Evolutionary conservation across 2,888 invertebrate genomes (phyloP), one percentile per base, ranked within the genome.

Genomic region (Oligia fasciuncula): DNA sequence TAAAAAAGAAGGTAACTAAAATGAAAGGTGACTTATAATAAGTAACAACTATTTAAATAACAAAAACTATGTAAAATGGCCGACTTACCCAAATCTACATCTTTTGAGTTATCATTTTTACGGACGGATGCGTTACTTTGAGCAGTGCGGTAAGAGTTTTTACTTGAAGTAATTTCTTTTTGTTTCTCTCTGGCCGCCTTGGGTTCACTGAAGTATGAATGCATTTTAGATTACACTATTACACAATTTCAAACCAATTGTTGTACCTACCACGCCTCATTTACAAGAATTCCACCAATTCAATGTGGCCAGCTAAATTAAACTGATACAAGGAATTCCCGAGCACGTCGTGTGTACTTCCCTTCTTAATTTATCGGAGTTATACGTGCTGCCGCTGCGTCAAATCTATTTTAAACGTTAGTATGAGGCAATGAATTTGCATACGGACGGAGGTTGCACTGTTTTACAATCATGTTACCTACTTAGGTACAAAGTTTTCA

Each of bases 41-140:
- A 4, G 46, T 57, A 70, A 46, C 46, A 79, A 46, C 13, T 66
- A 66, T 77, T 29, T 77, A 71, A 40, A 71, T 67, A 77, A 71
- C 62, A 70, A 67, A 70, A 82, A 62, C 46, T 67, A 77, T 67
- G 70, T 66, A 76, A 81, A 76, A 81, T 71, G 66, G 78, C 43
- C n/a, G 76, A 91, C 95, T 96, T 93, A 96, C 96, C 96, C 88
- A 96, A 92, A 87, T 96, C 95, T 89, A 90, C 91, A 86, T 96
- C 95, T 88, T 93, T 95, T 80, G 90, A 84, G 81, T 85, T 90
- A 90, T 94, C 93, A 92, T 92, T 91, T 91, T 92, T 95, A 90
- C 91, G 96, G 95, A 96, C 96, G 96, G 96, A 95, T 91, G 92
- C 90, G 88, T 92, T 94, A 86, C 90, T 92, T 91, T 94, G 94